Conservation (phyloP, 2,888 invertebrate genomes). For the Hesperia comma region DNA sequence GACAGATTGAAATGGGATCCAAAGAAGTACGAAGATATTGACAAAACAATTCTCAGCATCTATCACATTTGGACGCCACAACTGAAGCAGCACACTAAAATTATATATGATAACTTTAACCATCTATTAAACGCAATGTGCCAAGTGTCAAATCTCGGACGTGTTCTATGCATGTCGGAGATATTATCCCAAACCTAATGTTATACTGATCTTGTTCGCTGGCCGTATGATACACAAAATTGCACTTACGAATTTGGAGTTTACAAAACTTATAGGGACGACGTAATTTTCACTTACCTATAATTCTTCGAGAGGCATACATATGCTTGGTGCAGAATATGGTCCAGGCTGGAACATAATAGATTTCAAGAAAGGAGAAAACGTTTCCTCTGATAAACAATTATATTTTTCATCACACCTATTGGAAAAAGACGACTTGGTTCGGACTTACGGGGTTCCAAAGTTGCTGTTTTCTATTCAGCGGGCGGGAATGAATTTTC, state of each 20-base stretch:
- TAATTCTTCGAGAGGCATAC: slow-evolving; percentile 38
- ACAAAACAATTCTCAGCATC: slow-evolving; percentile 25
- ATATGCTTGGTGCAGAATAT: slow-evolving; percentile 47
- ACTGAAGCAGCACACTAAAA: slow-evolving; percentile 45
- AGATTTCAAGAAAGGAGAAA: slow-evolving; percentile 46
- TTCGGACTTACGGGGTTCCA: too few relatives aligned
- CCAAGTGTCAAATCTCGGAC: slow-evolving; percentile 43
- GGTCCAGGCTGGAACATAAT: slow-evolving; percentile 58
- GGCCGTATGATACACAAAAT: slow-evolving; percentile 56
- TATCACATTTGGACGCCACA: slow-evolving; percentile 46
- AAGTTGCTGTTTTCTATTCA: too few relatives aligned
- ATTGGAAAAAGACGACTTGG: too few relatives aligned
- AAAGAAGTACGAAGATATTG: slow-evolving; percentile 44
- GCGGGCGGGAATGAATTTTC: too few relatives aligned
- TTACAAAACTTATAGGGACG: background rate
- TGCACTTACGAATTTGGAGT: slow-evolving; percentile 50
- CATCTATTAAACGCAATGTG: slow-evolving; percentile 41
- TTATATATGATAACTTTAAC: slow-evolving; percentile 32
- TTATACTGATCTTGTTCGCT: slow-evolving; percentile 48
- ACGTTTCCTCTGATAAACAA: slow-evolving; percentile 42
- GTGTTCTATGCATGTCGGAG: slow-evolving; percentile 40
- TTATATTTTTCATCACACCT: too few relatives aligned
- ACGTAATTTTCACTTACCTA: slow-evolving; percentile 44
- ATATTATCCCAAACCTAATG: slow-evolving; percentile 42
- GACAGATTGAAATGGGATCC: slow-evolving; percentile 47